Base-by-base conservation (phyloP, 2,113 vertebrate species). In the Mustelus asterias region DNA sequence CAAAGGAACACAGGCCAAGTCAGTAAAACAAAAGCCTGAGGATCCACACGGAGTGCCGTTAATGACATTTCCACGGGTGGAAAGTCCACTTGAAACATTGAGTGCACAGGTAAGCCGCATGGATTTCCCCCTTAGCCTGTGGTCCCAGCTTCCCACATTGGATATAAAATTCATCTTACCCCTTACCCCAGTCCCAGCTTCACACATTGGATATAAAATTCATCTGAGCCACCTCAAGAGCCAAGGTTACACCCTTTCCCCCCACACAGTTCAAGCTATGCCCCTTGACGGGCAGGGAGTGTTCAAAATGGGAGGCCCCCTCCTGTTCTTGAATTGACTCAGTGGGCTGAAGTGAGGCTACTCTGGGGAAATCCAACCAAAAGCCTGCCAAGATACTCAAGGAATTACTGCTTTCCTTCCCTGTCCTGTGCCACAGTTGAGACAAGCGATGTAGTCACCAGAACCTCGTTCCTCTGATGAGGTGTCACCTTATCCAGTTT, bases 21-120 rank as follows among this genome's bases (percentile, higher is more conserved):
- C 97, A 83, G 97, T 97, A 90, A 99, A 99, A 97, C 98, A 98
- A 97, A 99, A 99, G 97, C 97, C 98, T 0, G 99, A 99, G 97
- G 99, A 99, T 80, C 98, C 99, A 96, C 98, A 98, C 24, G 98
- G 98, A 93, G 97, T 99, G 88, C 98, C 99, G 0, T 97, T 99
- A 96, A 99, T 99, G 98, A 99, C 99, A 96, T 99, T 99, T 97
- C 99, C 99, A 54, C 99, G 99, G 96, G 98, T 99, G 96, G 99
- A 99, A 97, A 99, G 98, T 97, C 99, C 99, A 88, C 97, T 99
- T 97, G 99, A 99, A 97, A 99, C 99, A 60, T 96, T 99, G 97
- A 99, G 99, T 96, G 99, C 99, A 97, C 99, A 99, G 99, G 99
- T 99, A 98, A 44, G 69, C 83, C 41, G 26, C 24, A 58, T 58